Conservation (phyloP, 2,113 vertebrate genomes). For the Talpa occidentalis region DNA sequence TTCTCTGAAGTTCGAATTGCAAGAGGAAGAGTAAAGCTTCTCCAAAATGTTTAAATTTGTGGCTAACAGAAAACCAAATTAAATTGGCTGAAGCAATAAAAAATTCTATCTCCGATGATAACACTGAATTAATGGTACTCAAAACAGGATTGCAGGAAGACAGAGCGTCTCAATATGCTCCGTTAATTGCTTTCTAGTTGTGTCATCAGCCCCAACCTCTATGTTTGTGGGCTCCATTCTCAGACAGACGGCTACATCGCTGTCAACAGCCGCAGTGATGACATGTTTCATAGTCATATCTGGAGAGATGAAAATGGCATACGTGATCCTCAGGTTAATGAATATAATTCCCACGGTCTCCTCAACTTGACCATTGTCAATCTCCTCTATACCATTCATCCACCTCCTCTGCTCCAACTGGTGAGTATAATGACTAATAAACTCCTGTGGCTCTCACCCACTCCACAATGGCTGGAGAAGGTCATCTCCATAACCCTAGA, state of each 20-base stretch:
- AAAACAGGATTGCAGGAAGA: not conserved
- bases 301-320: not conserved
- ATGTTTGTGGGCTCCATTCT: not conserved
- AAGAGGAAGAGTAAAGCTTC: not conserved
- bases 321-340: not conserved
- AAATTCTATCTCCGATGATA: not conserved
- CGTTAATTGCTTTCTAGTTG: not conserved
- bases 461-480: not conserved
- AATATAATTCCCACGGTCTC: not conserved
- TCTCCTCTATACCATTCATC: not conserved
- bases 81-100: not conserved
- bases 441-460: not conserved
- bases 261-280: not conserved
- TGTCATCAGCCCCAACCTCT: not conserved
- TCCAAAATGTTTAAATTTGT: not conserved
- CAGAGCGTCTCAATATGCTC: not conserved
- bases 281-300: not conserved
- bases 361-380: not conserved
- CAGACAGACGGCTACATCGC: not conserved
- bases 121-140: not conserved
- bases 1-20: not conserved
- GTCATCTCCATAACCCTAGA: fast-evolving
- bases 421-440: not conserved
- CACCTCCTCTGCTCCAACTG: not conserved
- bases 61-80: not conserved